A percentile compares a stretch with the other conserved stretches of the same genome.
Conservation (phyloP, 2,113 vertebrate species). For the Eublepharis macularius region DNA sequence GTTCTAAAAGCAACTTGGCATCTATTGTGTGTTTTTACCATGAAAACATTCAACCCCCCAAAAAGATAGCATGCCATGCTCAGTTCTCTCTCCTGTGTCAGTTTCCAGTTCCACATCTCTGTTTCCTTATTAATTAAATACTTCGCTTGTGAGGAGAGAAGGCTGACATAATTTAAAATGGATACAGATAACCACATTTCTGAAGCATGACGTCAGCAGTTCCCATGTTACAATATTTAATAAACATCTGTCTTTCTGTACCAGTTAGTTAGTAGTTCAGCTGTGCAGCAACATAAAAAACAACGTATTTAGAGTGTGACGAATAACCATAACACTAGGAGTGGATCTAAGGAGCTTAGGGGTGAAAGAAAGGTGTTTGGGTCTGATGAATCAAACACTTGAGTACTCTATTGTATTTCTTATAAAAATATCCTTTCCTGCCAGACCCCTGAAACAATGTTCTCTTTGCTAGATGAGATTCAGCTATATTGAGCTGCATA, state of each 20-base stretch:
- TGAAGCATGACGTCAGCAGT: background rate
- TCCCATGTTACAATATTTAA: background rate
- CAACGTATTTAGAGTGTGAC: background rate
- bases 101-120: background rate
- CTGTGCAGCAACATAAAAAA: background rate
- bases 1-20: background rate
- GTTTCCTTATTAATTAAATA: background rate
- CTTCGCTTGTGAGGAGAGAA: background rate
- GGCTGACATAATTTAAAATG: background rate
- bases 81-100: constrained; percentile 9
- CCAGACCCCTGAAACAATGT: background rate
- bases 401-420: background rate
- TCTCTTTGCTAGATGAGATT: background rate
- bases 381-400: background rate
- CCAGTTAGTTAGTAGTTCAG: background rate
- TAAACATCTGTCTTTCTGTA: background rate
- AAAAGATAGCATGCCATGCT: background rate
- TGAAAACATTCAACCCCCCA: no score
- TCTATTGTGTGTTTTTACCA: background rate
- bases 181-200: background rate
- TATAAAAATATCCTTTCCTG: background rate
- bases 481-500: background rate
- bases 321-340: background rate
- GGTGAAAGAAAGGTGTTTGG: background rate
- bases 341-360: no score